These are phyloP conservation scores for Drosophila sp. DNA, from an alignment of 1,140 invertebrate species.

Conservation along the genomic window DNA sequence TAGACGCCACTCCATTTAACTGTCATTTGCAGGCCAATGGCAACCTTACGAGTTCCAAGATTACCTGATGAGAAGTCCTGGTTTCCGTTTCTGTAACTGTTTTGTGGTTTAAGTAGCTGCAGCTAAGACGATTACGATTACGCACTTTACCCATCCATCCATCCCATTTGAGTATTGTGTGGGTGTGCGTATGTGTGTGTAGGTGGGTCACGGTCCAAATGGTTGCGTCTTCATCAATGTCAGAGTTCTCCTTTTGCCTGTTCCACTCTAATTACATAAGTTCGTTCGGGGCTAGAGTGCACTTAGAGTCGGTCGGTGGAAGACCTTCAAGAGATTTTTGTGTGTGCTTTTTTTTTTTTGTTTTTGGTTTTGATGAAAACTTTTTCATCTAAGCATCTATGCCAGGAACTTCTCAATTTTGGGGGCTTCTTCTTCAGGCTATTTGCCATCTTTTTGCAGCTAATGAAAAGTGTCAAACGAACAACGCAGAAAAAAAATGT, in stretches of 20 bases:
- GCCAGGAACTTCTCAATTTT: constrained; percentile 16
- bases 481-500: not conserved
- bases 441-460: not conserved
- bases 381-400: constrained; percentile 13
- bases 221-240: constrained; percentile 16
- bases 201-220: not conserved
- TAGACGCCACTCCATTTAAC: constrained; percentile 56
- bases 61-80: not conserved
- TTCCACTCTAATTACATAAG: constrained; percentile 37
- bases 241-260: constrained; percentile 5
- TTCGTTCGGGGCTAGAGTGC: not conserved
- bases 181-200: too few species aligned
- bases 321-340: constrained; percentile 29
- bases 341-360: too few species aligned
- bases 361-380: not conserved
- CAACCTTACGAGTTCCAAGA: constrained; percentile 17
- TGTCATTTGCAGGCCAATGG: constrained; percentile 46
- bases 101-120: constrained; percentile 19
- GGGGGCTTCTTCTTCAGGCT: not conserved
- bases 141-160: not conserved
- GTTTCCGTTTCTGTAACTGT: constrained; percentile 8
- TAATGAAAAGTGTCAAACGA: constrained; percentile 46
- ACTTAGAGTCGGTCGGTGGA: not conserved
- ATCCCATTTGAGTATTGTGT: not conserved
- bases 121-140: constrained; percentile 13